Evolutionary conservation across 2,113 vertebrate species (phyloP).

Genomic region (Micromys minutus): DNA sequence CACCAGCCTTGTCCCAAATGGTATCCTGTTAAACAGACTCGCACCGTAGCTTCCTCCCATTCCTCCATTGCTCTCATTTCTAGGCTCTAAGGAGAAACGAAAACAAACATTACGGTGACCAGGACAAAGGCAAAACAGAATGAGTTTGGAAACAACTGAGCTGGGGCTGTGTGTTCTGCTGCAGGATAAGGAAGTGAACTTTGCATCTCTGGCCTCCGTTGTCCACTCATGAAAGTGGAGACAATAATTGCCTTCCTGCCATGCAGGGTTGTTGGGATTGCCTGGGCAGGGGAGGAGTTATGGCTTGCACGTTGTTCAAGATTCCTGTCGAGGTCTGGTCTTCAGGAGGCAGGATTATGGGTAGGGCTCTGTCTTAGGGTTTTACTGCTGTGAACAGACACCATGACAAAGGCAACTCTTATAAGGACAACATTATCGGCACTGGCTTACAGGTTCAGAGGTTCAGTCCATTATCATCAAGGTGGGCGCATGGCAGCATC

Average conservation of each 20-base stretch:
- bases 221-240: neutral
- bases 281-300: neutral
- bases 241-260: neutral
- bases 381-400: too few species aligned
- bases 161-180: neutral
- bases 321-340: neutral
- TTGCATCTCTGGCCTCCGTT: neutral
- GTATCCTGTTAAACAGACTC: neutral
- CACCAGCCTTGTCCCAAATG: neutral
- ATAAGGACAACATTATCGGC: too few species aligned
- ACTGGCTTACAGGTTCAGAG: too few species aligned
- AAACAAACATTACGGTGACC: neutral
- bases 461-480: too few species aligned
- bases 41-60: neutral
- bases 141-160: neutral
- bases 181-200: neutral
- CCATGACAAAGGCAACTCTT: too few species aligned
- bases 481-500: too few species aligned
- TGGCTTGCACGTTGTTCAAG: neutral
- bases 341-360: neutral
- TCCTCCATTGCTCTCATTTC: neutral
- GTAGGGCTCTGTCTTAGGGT: too few species aligned
- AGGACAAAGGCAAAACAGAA: neutral
- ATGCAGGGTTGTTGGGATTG: neutral
- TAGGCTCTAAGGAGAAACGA: neutral